Percentiles rank a stretch among this genome's conserved stretches.
Evolutionary conservation across 2,888 invertebrate genomes (phyloP).

Genomic region (Cheiracanthium punctorium): DNA sequence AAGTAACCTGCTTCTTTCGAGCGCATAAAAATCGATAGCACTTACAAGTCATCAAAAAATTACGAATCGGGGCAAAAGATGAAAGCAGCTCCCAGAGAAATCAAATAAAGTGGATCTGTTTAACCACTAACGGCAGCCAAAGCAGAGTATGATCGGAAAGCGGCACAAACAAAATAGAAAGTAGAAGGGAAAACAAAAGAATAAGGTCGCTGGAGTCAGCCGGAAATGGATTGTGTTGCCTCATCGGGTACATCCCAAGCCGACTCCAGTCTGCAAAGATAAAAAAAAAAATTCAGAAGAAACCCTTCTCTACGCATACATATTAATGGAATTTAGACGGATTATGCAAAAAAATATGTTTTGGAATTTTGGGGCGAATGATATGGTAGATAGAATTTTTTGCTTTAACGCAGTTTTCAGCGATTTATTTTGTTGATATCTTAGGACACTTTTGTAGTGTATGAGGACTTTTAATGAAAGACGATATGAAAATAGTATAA

Average conservation of each 20-base stretch:
- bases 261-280: not conserved
- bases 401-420: too few species aligned
- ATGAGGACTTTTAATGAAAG: too few species aligned
- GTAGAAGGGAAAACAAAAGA: not conserved
- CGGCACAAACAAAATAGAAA: not conserved
- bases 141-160: not conserved
- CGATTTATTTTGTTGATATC: too few species aligned
- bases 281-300: not conserved
- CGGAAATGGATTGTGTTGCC: conserved; percentile 2
- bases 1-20: not conserved
- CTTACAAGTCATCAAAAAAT: conserved; percentile 47
- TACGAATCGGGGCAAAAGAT: conserved; percentile 37
- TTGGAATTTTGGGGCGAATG: too few species aligned
- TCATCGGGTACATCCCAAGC: not conserved
- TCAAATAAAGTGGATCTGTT: conserved; percentile 20
- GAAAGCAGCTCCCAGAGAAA: conserved; percentile 19
- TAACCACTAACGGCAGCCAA: not conserved
- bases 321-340: not conserved
- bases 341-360: too few species aligned
- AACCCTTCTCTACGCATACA: not conserved
- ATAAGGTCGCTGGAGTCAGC: not conserved
- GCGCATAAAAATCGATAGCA: conserved; percentile 32
- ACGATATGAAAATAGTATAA: too few species aligned
- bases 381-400: too few species aligned
- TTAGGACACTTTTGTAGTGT: too few species aligned